Base-by-base conservation (phyloP, 2,797 vertebrate genomes). In the Mus caroli region DNA sequence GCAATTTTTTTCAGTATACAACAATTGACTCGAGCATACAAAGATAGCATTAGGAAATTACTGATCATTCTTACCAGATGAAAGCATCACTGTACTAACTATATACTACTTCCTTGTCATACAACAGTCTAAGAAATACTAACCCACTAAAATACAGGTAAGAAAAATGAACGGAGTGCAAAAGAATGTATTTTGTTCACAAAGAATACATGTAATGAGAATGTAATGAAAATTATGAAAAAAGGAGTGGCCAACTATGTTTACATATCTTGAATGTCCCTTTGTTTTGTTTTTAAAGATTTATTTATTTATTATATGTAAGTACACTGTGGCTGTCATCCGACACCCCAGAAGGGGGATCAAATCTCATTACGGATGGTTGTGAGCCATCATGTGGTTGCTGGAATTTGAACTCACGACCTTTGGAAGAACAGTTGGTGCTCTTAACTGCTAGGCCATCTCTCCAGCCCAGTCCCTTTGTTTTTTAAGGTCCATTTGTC, bases 31-130 rank as follows among this genome's bases (percentile, higher is more conserved):
- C 22, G 2, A 24, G 73, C 34, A 62, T 15, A 28, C 26, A 46
- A 15, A 0, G 43, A 15, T 76, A 76, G 4, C 34, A 86, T 31
- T 56, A 87, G 78, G 64, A 80, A 93, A 93, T 3, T 78, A 80
- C 6, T 60, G 43, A 75, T 13, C 14, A 87, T 73, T 84, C 3
- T 43, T 43, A 37, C 46, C 83, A 88, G 58, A 15, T 92, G 17
- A 71, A 89, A 54, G 37, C 5, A 91, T 26, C 34, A 75, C 6
- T 6, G 13, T 24, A 56, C 7, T 76, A 34, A 76, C 6, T 50
- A 22, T 37, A 22, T 34, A 43, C 19, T 54, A 83, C 13, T 73
- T 88, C 58, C 73, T 37, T 93, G 91, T 67, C 91, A 34, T 88
- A 71, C 92, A 10, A 46, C 3, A 24, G 26, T 96, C 31, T 79